These are phyloP conservation scores for Trichacis sp. DNA, from an alignment of 2,888 invertebrate genomes.

Conservation along the genomic window DNA sequence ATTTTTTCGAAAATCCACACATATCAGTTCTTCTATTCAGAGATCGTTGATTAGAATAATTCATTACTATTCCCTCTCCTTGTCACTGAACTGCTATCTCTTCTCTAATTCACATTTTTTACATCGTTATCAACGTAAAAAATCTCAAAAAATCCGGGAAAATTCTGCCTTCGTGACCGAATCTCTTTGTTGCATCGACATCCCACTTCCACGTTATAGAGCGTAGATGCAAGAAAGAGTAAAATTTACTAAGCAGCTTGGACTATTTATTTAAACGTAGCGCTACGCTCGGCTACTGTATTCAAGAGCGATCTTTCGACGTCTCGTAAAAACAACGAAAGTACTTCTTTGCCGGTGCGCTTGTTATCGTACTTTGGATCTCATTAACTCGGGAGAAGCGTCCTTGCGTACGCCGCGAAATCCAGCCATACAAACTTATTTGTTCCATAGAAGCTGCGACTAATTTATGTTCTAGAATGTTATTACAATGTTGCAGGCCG, in stretches of 20 bases:
- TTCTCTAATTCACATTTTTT: no score
- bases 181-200: conserved; percentile 39
- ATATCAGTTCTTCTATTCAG: no score
- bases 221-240: conserved; percentile 24
- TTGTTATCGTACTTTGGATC: conserved; percentile 30
- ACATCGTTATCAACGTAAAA: no score
- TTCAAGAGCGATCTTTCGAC: conserved; percentile 12
- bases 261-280: conserved; percentile 30
- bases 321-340: conserved; percentile 15
- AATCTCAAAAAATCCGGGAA: no score
- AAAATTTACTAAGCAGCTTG: conserved; percentile 39
- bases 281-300: conserved; percentile 10
- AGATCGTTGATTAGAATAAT: no score
- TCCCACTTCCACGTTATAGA: conserved; percentile 24
- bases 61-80: no score
- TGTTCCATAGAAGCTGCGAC: conserved; percentile 1
- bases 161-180: conserved; percentile 37
- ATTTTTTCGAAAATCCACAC: no score
- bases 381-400: conserved; percentile 22
- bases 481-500: not conserved
- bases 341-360: conserved; percentile 25
- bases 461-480: conserved; percentile 6
- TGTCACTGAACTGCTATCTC: no score
- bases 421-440: conserved; percentile 4
- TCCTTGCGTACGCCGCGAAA: conserved; percentile 17